These are phyloP conservation scores for Volucella bombylans DNA, from an alignment of 2,888 invertebrate genomes.

Conservation along the genomic window DNA sequence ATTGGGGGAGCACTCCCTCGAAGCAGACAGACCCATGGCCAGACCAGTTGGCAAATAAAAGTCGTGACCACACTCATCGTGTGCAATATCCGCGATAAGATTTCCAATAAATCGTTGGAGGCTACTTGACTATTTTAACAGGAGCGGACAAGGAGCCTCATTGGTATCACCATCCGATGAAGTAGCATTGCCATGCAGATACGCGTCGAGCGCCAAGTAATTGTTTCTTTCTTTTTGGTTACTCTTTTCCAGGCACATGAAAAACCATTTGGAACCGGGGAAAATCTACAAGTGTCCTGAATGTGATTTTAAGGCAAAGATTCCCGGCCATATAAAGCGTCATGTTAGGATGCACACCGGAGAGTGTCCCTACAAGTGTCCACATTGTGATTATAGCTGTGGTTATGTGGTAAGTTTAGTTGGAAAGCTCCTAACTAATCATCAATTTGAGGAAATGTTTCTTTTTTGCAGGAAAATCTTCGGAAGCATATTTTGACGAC, in stretches of 20 bases:
- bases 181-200: not conserved
- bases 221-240: conserved; percentile 28
- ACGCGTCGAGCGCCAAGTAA: conserved; percentile 28
- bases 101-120: conserved; percentile 60
- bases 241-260: conserved; percentile 77
- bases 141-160: not conserved
- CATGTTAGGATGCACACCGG: conserved; percentile 92
- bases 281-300: conserved; percentile 86
- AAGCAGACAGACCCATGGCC: conserved; percentile 12
- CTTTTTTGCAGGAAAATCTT: conserved; percentile 89
- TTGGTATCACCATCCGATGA: not conserved
- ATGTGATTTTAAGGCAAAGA: conserved; percentile 88
- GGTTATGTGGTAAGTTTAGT: conserved; percentile 87
- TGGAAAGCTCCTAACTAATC: not conserved
- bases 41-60: conserved; percentile 10
- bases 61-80: conserved; percentile 71
- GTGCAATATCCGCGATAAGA: conserved; percentile 71
- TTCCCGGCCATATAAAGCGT: conserved; percentile 88
- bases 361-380: conserved; percentile 92
- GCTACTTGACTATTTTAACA: not conserved
- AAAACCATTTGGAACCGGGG: conserved; percentile 80
- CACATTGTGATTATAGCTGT: conserved; percentile 90
- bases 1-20: conserved; percentile 9
- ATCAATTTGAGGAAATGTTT: not conserved
- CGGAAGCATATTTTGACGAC: conserved; percentile 93